Percentiles rank a stretch among this genome's conserved stretches.
phyloP scores from a whole-genome alignment of 92 coral and sea anemone genomes.

The Pocillopora grandis region DNA sequence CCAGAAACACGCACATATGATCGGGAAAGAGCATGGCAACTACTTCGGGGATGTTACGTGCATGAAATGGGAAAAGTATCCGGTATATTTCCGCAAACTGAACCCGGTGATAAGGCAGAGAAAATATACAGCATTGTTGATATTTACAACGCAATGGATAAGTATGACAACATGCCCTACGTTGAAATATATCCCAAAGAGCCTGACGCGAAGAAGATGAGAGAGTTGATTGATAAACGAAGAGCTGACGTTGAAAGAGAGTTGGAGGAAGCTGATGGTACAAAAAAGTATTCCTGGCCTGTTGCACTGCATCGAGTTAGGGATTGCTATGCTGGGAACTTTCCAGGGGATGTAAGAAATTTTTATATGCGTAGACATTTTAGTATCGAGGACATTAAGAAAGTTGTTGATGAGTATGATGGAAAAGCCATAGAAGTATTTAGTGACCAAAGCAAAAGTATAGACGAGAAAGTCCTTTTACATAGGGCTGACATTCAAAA shows the following conservation, averaged over 20 bases:
- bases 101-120: background rate
- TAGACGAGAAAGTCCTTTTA: no score
- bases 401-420: background rate
- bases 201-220: background rate
- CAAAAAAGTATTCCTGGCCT: constrained; percentile 3
- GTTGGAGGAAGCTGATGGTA: background rate
- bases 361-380: background rate
- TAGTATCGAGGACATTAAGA: background rate
- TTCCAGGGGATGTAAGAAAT: background rate
- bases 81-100: no score
- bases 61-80: background rate
- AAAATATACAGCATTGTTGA: background rate
- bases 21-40: no score
- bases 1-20: constrained; percentile 14
- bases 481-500: no score
- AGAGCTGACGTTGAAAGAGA: constrained; percentile 6
- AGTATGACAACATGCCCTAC: background rate
- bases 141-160: background rate
- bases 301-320: constrained; percentile 19
- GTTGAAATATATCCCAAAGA: background rate
- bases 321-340: constrained; percentile 22
- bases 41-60: background rate
- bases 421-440: background rate
- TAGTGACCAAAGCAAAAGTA: no score
- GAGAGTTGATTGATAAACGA: background rate